Conservation (phyloP, 2,113 vertebrate species). For the Ailuropoda melanoleuca region DNA sequence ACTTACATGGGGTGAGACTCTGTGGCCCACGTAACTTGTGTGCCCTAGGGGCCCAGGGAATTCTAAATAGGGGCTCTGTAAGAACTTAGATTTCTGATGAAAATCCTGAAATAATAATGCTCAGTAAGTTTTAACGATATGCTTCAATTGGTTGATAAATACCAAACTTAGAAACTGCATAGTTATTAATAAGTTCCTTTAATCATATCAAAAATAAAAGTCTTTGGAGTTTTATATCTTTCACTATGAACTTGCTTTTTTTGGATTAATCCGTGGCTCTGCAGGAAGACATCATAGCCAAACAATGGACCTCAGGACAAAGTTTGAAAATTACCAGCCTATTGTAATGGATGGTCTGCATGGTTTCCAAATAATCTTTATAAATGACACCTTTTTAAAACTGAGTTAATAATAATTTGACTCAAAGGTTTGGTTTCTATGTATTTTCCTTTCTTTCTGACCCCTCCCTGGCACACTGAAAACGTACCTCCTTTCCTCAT, state of each 20-base stretch:
- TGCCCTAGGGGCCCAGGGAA: neutral
- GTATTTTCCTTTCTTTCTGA: neutral
- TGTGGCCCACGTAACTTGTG: no score
- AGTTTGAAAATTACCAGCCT: neutral
- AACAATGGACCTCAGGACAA: neutral
- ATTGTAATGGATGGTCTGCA: neutral
- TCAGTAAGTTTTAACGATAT: neutral
- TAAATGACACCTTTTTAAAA: neutral
- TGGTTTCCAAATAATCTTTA: neutral
- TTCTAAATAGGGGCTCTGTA: neutral
- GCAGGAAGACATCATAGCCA: neutral
- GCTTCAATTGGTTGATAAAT: neutral
- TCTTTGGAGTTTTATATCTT: neutral
- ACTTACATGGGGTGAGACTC: neutral
- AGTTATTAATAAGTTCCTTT: neutral
- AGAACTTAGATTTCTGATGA: neutral
- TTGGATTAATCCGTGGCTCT: neutral
- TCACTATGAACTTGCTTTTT: neutral
- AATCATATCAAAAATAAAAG: neutral
- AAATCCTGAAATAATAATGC: slow-evolving; percentile 19
- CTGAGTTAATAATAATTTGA: neutral
- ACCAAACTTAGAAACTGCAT: neutral
- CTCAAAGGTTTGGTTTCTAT: neutral
- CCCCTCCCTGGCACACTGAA: neutral
- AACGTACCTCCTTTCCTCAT: neutral